Evolutionary conservation across 2,113 vertebrate species (phyloP).

Genomic region (Sinocyclocheilus anophthalmus): DNA sequence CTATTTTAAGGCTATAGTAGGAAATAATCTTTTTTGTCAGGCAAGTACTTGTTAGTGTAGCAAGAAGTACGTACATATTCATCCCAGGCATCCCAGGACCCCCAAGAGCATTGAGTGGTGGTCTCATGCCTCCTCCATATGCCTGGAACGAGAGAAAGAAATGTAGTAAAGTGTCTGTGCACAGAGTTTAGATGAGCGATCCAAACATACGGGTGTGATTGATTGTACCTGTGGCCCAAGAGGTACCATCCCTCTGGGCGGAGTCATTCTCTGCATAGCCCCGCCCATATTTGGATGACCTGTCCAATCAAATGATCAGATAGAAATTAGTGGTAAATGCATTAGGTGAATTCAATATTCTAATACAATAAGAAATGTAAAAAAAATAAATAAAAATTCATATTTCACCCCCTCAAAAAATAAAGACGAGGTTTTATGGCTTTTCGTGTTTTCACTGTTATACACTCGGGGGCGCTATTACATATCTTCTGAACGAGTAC

Average conservation of each 20-base stretch:
- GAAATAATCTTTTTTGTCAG: not conserved
- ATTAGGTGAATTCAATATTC: too few species aligned
- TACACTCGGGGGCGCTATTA: too few species aligned
- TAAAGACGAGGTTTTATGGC: too few species aligned
- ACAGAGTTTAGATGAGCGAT: not conserved
- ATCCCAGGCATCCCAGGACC: conserved; percentile 97
- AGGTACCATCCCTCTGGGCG: conserved; percentile 60
- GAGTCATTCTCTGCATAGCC: conserved; percentile 98
- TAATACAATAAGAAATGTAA: not conserved
- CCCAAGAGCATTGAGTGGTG: conserved; percentile 95
- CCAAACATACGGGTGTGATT: not conserved
- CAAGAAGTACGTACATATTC: conserved; percentile 84
- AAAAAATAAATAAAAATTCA: too few species aligned
- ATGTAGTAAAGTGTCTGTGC: not conserved
- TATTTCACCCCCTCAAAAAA: too few species aligned
- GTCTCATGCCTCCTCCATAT: conserved; percentile 98
- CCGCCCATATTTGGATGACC: conserved; percentile 98
- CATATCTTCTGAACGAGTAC: too few species aligned
- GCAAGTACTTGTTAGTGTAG: conserved; percentile 52
- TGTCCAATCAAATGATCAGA: conserved; percentile 63
- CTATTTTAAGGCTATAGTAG: too few species aligned
- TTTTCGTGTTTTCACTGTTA: too few species aligned
- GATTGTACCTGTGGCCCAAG: conserved; percentile 91
- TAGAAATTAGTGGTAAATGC: not conserved
- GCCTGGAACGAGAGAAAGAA: conserved; percentile 78